Conservation (phyloP, 2,797 vertebrate species). For the Clarias fuscus region DNA sequence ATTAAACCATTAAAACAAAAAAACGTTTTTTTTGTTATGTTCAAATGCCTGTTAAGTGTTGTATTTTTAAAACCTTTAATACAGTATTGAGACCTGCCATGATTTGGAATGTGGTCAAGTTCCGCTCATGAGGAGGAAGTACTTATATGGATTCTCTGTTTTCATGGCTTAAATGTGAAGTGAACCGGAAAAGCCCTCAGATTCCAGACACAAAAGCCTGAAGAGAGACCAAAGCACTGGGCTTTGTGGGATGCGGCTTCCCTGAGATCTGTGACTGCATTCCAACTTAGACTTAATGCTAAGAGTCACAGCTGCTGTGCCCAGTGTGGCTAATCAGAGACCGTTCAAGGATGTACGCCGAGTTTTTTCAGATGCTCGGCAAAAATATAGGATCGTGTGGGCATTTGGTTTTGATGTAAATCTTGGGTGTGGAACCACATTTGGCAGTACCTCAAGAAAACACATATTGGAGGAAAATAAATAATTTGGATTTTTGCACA, state of each 20-base stretch:
- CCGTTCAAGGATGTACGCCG: slow-evolving; percentile 59
- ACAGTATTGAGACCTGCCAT: background rate
- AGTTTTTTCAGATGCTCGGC: slow-evolving; percentile 51
- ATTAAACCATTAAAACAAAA: background rate
- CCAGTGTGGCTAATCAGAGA: slow-evolving; percentile 64
- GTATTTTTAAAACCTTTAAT: slow-evolving; percentile 7
- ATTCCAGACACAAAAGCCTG: slow-evolving; percentile 65
- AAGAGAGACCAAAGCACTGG: slow-evolving; percentile 59
- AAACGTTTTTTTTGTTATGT: background rate
- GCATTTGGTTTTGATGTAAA: background rate
- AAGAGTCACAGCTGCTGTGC: slow-evolving; percentile 67
- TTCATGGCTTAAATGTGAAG: slow-evolving; percentile 63
- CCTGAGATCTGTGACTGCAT: slow-evolving; percentile 68
- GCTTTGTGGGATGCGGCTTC: slow-evolving; percentile 67
- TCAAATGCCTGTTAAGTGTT: background rate
- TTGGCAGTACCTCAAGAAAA: no score
- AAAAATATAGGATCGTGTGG: background rate
- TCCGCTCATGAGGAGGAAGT: slow-evolving; percentile 54
- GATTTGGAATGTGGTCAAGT: slow-evolving; percentile 54
- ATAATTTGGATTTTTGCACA: no score
- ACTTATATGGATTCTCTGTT: slow-evolving; percentile 59
- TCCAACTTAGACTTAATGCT: slow-evolving; percentile 64
- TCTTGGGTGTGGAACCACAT: no score
- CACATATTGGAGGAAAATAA: no score
- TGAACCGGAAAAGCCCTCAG: slow-evolving; percentile 70